A percentile compares a stretch with the other conserved stretches of the same genome.
phyloP scores from a whole-genome alignment of 2,888 invertebrate genomes.

The Archips crataeganus region DNA sequence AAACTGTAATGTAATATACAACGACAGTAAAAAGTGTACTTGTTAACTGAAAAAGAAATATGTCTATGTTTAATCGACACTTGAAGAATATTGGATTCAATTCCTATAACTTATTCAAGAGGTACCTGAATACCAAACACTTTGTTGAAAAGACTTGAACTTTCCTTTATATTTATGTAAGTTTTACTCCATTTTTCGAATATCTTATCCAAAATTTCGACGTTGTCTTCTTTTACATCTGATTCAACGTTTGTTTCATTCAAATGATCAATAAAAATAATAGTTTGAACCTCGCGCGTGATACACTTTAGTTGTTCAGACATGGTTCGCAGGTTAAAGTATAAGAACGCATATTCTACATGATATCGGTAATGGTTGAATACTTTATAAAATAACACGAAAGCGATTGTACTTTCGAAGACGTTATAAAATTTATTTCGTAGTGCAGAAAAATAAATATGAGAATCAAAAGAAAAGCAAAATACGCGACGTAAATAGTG shows the following conservation, averaged over 20 bases:
- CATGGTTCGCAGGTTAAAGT: conserved; percentile 18
- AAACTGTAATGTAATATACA: not conserved
- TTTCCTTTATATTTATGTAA: conserved; percentile 31
- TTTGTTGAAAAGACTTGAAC: conserved; percentile 28
- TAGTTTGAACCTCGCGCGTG: conserved; percentile 1
- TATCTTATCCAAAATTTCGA: not conserved
- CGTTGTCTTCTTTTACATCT: not conserved
- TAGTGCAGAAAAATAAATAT: not conserved
- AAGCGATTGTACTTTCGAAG: no score
- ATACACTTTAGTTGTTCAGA: conserved; percentile 34
- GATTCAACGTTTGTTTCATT: not conserved
- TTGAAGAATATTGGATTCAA: no score
- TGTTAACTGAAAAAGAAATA: not conserved
- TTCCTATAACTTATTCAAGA: not conserved
- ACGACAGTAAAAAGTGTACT: not conserved
- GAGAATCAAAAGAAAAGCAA: not conserved
- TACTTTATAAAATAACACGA: not conserved
- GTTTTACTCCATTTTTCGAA: conserved; percentile 24
- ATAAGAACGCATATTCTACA: conserved; percentile 22
- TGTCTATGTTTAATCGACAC: not conserved
- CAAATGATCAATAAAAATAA: not conserved
- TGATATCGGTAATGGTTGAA: conserved; percentile 20
- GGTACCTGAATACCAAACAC: conserved; percentile 40
- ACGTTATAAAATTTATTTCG: no score
- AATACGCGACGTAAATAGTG: not conserved